Evolutionary conservation across 1,140 invertebrate genomes (phyloP).

Genomic region (Araneus ventricosus): DNA sequence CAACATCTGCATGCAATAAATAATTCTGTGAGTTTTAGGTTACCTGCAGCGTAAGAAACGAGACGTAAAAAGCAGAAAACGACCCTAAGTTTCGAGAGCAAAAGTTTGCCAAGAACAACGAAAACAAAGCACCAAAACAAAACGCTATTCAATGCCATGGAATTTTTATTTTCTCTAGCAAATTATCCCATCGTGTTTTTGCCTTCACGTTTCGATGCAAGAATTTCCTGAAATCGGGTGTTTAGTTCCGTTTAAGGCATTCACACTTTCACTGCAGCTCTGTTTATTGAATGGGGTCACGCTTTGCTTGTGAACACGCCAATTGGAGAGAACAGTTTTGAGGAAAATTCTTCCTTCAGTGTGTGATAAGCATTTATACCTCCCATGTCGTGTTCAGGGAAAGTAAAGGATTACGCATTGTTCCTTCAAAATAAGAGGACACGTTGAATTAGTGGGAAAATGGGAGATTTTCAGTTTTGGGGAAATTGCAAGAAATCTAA

Average conservation of each 20-base stretch:
- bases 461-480: background rate
- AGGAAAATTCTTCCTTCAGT: background rate
- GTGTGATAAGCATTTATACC: background rate
- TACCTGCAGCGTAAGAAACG: no score
- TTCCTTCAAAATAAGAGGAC: background rate
- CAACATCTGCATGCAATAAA: no score
- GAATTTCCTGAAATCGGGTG: background rate
- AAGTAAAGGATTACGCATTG: slow-evolving; percentile 2
- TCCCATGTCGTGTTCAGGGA: background rate
- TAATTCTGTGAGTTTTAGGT: no score
- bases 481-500: background rate
- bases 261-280: background rate
- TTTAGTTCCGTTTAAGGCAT: background rate
- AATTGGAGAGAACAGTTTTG: background rate
- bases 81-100: background rate
- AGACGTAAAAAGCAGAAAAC: background rate
- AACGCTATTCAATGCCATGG: background rate
- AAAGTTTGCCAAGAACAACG: background rate
- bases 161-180: background rate
- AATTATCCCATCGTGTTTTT: background rate
- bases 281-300: background rate
- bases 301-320: background rate
- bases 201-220: background rate
- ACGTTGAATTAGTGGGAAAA: background rate
- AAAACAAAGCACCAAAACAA: background rate